Evolutionary conservation across 2,888 invertebrate species (phyloP).

Genomic region (Lithophane socia): DNA sequence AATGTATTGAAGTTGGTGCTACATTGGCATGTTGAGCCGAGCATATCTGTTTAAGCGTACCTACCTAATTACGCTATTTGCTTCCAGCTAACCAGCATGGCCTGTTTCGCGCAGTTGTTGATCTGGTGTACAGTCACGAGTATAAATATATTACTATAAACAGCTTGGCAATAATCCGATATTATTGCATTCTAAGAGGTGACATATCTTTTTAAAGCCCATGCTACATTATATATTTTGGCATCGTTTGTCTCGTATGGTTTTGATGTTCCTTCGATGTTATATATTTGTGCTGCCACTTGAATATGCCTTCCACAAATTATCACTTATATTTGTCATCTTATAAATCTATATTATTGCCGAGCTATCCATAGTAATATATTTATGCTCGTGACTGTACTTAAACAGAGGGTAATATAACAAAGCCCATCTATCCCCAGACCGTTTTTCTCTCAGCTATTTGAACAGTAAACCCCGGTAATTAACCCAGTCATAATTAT

Average conservation of each 20-base stretch:
- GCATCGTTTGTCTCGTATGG: too few species aligned
- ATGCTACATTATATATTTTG: too few species aligned
- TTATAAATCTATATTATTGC: too few species aligned
- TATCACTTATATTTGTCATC: too few species aligned
- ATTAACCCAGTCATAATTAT: slow-evolving; percentile 54
- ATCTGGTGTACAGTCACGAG: background rate
- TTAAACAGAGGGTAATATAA: slow-evolving; percentile 12
- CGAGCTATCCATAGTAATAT: too few species aligned
- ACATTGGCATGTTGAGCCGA: slow-evolving; percentile 14
- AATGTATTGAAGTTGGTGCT: background rate
- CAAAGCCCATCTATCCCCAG: slow-evolving; percentile 3
- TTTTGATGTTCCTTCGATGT: too few species aligned
- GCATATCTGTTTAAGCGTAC: slow-evolving; percentile 17
- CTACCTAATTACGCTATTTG: slow-evolving; percentile 32
- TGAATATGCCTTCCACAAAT: too few species aligned
- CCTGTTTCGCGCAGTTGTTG: background rate
- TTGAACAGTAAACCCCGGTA: slow-evolving; percentile 34
- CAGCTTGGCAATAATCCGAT: too few species aligned
- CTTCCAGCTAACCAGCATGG: slow-evolving; percentile 15
- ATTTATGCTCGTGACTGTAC: background rate
- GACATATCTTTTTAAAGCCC: too few species aligned
- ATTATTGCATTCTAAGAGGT: too few species aligned
- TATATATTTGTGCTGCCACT: too few species aligned
- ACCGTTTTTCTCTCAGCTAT: slow-evolving; percentile 9
- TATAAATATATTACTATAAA: too few species aligned